Evolutionary conservation across 2,888 invertebrate genomes (phyloP).

Genomic region (Allolobophora icterica): DNA sequence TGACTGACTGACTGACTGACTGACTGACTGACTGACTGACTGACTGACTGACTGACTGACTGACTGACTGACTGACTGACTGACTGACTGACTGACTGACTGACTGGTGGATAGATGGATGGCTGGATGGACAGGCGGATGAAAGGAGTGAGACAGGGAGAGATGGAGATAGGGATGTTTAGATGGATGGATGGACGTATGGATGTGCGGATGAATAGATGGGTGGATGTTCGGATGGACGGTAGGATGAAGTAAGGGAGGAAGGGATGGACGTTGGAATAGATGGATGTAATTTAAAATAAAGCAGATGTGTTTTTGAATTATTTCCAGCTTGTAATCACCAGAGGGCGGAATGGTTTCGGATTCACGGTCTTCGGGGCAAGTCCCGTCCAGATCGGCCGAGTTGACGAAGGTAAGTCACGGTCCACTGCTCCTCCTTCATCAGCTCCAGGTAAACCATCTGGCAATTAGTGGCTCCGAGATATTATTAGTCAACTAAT

Average conservation of each 20-base stretch:
- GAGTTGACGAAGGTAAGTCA: conserved; percentile 57
- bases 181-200: background rate
- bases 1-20: no score
- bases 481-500: background rate
- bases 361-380: conserved; percentile 63
- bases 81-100: no score
- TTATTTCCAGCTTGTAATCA: conserved; percentile 27
- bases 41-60: background rate
- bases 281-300: background rate
- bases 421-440: background rate
- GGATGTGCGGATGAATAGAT: background rate
- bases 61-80: no score
- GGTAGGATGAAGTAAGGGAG: no score
- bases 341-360: conserved; percentile 53
- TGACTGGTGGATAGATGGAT: background rate
- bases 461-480: background rate
- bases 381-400: conserved; percentile 60
- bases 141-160: background rate
- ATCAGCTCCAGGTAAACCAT: background rate
- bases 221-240: background rate
- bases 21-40: background rate
- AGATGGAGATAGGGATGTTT: no score
- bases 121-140: no score
- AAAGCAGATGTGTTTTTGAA: background rate
- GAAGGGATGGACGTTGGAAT: background rate